Percentiles rank a stretch among this genome's conserved stretches.
Conservation (phyloP, 2,797 vertebrate genomes). For the Parotocinclus haroldoi region DNA sequence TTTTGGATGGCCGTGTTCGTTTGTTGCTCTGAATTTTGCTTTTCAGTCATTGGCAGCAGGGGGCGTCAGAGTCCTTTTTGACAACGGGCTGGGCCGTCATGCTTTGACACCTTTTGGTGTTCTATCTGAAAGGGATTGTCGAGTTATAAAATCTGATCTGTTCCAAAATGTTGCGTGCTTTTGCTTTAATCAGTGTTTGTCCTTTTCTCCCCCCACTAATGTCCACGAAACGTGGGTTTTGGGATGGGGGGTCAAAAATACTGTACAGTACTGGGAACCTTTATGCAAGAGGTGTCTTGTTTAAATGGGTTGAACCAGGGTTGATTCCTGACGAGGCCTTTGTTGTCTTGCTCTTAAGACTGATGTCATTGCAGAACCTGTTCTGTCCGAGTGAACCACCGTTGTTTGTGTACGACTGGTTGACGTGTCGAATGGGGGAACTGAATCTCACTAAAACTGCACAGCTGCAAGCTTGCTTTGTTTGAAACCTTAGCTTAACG, state of each 20-base stretch:
- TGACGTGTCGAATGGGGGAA: slow-evolving; percentile 7
- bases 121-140: too few species aligned
- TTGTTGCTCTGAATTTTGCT: too few species aligned
- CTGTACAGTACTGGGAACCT: slow-evolving; percentile 55
- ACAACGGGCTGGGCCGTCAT: too few species aligned
- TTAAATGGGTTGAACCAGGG: slow-evolving; percentile 30
- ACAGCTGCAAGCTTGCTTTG: slow-evolving; percentile 19
- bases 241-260: slow-evolving; percentile 15
- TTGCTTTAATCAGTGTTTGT: too few species aligned
- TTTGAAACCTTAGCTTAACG: slow-evolving; percentile 35
- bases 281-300: slow-evolving; percentile 21
- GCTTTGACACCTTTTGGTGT: too few species aligned
- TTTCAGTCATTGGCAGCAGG: slow-evolving; percentile 1
- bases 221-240: slow-evolving; percentile 23
- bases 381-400: background rate
- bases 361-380: slow-evolving; percentile 6
- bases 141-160: background rate
- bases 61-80: background rate
- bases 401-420: background rate
- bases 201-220: too few species aligned
- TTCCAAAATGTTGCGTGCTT: too few species aligned
- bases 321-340: slow-evolving; percentile 27
- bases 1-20: slow-evolving; percentile 6
- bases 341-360: slow-evolving; percentile 32
- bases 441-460: slow-evolving; percentile 8